A percentile compares a stretch with the other conserved stretches of the same genome.
These are phyloP conservation scores for Zenarchopterus dispar DNA, from an alignment of 2,797 vertebrate species.

Conservation along the genomic window DNA sequence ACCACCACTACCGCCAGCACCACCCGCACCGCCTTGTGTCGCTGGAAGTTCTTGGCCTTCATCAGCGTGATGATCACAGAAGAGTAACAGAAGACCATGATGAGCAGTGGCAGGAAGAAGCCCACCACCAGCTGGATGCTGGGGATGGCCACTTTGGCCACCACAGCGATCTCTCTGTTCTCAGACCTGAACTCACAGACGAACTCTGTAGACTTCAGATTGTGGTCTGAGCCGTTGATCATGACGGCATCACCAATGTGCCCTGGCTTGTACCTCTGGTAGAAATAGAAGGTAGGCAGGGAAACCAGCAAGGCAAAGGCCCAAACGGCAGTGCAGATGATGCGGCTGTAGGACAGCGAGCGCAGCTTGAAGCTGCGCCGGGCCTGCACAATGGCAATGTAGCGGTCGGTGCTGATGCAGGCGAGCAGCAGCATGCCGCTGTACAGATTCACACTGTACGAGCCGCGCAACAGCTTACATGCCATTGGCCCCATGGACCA, in stretches of 20 bases:
- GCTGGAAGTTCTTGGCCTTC: conserved; percentile 86
- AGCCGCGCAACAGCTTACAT: conserved; percentile 88
- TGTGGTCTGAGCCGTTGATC: accelerated
- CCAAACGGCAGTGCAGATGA: conserved; percentile 86
- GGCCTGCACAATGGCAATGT: conserved; percentile 91
- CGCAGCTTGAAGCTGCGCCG: conserved; percentile 87
- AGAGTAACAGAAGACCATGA: conserved; percentile 89
- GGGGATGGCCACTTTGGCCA: conserved; percentile 79
- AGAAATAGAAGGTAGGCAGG: conserved; percentile 82
- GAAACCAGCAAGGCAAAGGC: conserved; percentile 80
- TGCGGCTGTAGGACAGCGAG: conserved; percentile 75
- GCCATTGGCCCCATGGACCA: conserved; percentile 84
- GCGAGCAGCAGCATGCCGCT: conserved; percentile 91
- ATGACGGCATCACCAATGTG: accelerated
- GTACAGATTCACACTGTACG: conserved; percentile 91
- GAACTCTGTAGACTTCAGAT: accelerated
- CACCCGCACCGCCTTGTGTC: conserved; percentile 89
- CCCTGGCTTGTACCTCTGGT: conserved; percentile 69
- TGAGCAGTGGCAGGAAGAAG: conserved; percentile 87
- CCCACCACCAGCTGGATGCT: conserved; percentile 83
- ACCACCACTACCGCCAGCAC: conserved; percentile 86
- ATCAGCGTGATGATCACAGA: conserved; percentile 84
- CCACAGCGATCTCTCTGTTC: conserved; percentile 6
- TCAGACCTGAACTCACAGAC: conserved; percentile 83
- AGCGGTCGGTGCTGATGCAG: conserved; percentile 90